A percentile compares a stretch with the other conserved stretches of the same genome.
phyloP scores from a whole-genome alignment of 2,797 vertebrate species.

The Nothura maculosa region DNA sequence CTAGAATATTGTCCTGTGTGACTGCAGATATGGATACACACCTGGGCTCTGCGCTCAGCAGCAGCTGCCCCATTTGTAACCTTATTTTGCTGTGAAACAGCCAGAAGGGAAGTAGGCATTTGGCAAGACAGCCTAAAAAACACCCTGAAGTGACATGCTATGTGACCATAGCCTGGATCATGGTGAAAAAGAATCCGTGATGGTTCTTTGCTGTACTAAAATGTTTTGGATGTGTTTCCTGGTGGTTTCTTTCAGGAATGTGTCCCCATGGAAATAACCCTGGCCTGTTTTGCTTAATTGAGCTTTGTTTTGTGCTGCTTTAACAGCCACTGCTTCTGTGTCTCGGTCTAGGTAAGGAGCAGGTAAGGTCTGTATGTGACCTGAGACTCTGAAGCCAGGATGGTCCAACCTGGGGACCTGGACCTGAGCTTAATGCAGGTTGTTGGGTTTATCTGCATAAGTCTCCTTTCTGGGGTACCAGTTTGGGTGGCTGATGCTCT shows the following conservation, averaged over 20 bases:
- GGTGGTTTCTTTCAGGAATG: background rate
- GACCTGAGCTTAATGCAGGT: background rate
- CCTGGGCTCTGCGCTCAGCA: background rate
- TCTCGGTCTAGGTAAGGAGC: background rate
- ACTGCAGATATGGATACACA: background rate
- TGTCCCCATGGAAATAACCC: background rate
- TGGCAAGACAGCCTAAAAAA: background rate
- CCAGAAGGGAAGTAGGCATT: background rate
- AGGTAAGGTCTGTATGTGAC: background rate
- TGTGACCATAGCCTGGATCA: background rate
- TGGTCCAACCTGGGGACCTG: background rate
- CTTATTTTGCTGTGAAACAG: background rate
- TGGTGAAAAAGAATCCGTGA: background rate
- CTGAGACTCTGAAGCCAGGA: accelerated
- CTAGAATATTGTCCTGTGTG: background rate
- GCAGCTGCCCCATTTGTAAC: background rate
- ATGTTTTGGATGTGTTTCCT: background rate
- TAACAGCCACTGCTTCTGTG: background rate
- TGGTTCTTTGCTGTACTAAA: background rate
- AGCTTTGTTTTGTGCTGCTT: background rate
- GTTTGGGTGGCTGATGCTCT: background rate
- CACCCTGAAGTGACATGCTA: too few relatives aligned
- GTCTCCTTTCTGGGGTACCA: background rate
- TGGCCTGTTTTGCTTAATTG: background rate
- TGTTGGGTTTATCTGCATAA: accelerated